Conservation (phyloP, 2,888 invertebrate genomes). For the Cataglyphis livida region DNA sequence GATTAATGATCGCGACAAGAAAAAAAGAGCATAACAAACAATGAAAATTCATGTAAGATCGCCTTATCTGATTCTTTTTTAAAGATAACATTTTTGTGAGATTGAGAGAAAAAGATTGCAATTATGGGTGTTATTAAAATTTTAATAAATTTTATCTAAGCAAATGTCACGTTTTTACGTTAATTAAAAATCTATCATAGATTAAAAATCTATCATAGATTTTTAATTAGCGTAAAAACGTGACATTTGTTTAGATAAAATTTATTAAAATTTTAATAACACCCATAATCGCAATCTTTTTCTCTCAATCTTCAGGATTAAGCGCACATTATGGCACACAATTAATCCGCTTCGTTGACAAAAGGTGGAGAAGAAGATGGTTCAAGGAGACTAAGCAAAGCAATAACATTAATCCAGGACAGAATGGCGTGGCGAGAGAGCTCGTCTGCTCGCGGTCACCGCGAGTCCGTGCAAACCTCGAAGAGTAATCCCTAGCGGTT, state of each 20-base stretch:
- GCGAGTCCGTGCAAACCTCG: constrained; percentile 74
- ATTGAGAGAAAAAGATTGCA: too few species aligned
- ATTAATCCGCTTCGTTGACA: constrained; percentile 63
- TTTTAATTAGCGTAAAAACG: not conserved
- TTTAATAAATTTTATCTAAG: too few species aligned
- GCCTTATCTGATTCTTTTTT: not conserved
- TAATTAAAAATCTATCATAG: too few species aligned
- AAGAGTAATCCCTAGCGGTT: constrained; percentile 83
- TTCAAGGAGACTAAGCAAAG: constrained; percentile 78
- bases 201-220: too few species aligned
- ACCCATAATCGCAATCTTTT: not conserved
- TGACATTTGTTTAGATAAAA: not conserved
- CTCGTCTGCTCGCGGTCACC: constrained; percentile 74
- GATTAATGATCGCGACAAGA: constrained; percentile 7
- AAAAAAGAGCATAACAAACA: not conserved
- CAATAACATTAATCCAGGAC: constrained; percentile 84
- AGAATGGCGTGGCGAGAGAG: constrained; percentile 68
- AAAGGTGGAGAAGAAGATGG: constrained; percentile 55
- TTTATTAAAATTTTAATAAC: not conserved
- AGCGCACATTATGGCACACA: not conserved
- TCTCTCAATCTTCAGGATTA: not conserved
- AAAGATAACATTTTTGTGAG: too few species aligned
- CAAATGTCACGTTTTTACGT: too few species aligned
- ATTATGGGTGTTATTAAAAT: too few species aligned
- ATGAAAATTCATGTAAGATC: not conserved